Percentiles rank a stretch among this genome's conserved stretches.
phyloP scores from a whole-genome alignment of 2,113 vertebrate species.

The Siniperca chuatsi region DNA sequence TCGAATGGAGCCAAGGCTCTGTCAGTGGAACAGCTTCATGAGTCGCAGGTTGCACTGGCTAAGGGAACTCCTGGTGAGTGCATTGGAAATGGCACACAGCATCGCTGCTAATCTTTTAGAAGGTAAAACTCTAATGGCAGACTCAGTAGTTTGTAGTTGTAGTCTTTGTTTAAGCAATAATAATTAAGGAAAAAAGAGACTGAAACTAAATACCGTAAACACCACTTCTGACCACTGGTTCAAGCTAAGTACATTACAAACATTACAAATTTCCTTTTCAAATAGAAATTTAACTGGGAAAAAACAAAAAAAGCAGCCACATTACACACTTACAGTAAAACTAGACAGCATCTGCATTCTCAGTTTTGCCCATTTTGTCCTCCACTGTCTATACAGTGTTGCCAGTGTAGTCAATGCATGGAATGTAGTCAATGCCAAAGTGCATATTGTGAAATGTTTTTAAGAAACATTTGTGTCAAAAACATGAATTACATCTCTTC shows the following conservation, averaged over 20 bases:
- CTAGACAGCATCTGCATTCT: not conserved
- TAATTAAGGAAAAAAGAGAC: not conserved
- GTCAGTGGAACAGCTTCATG: constrained; percentile 66
- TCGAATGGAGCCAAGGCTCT: constrained; percentile 64
- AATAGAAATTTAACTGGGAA: too few species aligned
- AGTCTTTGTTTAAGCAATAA: not conserved
- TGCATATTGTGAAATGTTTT: not conserved
- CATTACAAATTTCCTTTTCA: too few species aligned
- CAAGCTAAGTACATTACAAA: not conserved
- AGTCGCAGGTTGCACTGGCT: constrained; percentile 55
- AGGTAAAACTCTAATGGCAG: constrained; percentile 36
- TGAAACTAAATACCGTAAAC: not conserved
- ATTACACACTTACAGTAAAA: too few species aligned
- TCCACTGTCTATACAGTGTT: not conserved
- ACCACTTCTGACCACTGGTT: not conserved
- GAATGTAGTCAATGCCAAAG: too few species aligned
- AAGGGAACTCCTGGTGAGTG: constrained; percentile 57
- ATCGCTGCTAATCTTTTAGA: constrained; percentile 66
- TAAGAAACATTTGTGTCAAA: not conserved
- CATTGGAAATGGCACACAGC: constrained; percentile 40
- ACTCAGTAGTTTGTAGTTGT: not conserved
- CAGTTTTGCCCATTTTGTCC: not conserved
- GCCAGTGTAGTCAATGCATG: too few species aligned
- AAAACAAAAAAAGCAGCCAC: too few species aligned
- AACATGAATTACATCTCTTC: not conserved